These are phyloP conservation scores for Rhagophthalmus giganteus DNA, from an alignment of 2,888 invertebrate species.

Conservation along the genomic window DNA sequence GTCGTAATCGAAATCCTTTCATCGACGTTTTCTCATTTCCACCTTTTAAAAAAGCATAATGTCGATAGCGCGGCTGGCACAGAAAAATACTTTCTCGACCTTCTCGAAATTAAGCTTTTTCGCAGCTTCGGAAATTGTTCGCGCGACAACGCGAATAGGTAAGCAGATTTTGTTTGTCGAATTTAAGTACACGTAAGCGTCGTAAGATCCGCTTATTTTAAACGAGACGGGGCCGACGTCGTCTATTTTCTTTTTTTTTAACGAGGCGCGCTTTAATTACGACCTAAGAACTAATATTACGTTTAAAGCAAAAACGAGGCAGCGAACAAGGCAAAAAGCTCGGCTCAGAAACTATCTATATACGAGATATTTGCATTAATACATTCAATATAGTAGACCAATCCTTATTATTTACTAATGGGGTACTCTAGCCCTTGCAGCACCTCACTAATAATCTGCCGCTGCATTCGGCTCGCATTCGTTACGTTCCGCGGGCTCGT, in stretches of 20 bases:
- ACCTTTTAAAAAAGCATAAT: not conserved
- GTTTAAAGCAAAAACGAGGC: too few species aligned
- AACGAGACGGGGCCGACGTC: too few species aligned
- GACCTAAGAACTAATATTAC: too few species aligned
- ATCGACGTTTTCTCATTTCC: conserved; percentile 26
- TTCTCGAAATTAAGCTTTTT: too few species aligned
- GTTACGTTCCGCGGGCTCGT: not conserved
- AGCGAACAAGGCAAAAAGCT: not conserved
- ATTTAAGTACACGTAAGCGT: too few species aligned
- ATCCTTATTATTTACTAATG: conserved; percentile 2
- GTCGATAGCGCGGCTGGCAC: too few species aligned
- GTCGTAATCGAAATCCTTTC: conserved; percentile 32
- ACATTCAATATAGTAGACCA: not conserved
- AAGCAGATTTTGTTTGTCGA: too few species aligned
- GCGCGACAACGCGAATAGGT: too few species aligned
- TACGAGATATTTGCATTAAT: not conserved
- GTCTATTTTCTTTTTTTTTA: not conserved
- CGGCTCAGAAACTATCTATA: not conserved
- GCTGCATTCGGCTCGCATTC: not conserved
- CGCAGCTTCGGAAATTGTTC: too few species aligned
- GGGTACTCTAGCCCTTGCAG: not conserved
- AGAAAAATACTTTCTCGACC: too few species aligned
- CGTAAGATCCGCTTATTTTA: too few species aligned
- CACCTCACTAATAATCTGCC: not conserved
- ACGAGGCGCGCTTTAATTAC: not conserved